phyloP scores from a whole-genome alignment of 1,140 invertebrate species.

The Apolygus lucorum region DNA sequence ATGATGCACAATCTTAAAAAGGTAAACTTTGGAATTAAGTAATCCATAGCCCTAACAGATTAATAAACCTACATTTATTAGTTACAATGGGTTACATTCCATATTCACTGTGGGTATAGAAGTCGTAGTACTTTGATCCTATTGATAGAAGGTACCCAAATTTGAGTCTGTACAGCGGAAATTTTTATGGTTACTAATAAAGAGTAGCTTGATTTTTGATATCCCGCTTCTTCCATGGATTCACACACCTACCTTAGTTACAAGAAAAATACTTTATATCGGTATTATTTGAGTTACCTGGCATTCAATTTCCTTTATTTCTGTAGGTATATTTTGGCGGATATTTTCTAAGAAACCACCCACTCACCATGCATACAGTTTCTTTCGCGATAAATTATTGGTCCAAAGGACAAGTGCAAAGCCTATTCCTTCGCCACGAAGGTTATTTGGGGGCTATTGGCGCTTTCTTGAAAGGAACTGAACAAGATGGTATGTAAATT shows the following conservation, averaged over 20 bases:
- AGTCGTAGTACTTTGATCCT: too few relatives aligned
- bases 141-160: neutral
- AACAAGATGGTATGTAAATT: slow-evolving; percentile 47
- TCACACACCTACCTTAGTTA: too few relatives aligned
- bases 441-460: slow-evolving; percentile 70
- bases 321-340: slow-evolving; percentile 63
- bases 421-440: slow-evolving; percentile 65
- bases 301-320: neutral
- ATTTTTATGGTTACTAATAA: too few relatives aligned
- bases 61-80: too few relatives aligned
- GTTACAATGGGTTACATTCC: too few relatives aligned
- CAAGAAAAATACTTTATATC: too few relatives aligned
- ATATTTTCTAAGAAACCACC: slow-evolving; percentile 66
- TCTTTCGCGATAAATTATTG: slow-evolving; percentile 67
- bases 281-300: neutral
- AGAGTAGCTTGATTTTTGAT: too few relatives aligned
- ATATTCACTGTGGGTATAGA: too few relatives aligned
- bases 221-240: too few relatives aligned
- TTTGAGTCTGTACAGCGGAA: neutral
- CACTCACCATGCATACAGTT: slow-evolving; percentile 66
- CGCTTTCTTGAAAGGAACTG: slow-evolving; percentile 61
- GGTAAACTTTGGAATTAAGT: slow-evolving; percentile 33
- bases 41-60: neutral
- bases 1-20: slow-evolving; percentile 53
- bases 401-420: slow-evolving; percentile 61